phyloP scores from a whole-genome alignment of 35 echinoderm and acorn worm species.

The Eucidaris tribuloides region DNA sequence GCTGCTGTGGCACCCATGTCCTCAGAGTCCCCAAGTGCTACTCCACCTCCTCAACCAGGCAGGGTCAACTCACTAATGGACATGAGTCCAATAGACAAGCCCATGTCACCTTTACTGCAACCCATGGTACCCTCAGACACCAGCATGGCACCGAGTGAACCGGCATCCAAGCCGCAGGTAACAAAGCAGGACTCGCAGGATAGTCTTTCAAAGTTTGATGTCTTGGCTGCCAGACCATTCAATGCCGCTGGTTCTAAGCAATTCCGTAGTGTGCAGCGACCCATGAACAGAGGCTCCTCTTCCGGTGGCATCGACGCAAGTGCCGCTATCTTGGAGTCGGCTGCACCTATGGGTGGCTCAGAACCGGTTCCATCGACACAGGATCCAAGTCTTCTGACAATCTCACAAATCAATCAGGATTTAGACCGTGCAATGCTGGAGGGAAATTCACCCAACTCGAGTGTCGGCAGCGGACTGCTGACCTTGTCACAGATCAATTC shows the following conservation, averaged over 20 bases:
- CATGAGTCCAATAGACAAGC: slow-evolving; percentile 60
- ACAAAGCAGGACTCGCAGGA: slow-evolving; percentile 34
- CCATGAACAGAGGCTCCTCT: slow-evolving; percentile 27
- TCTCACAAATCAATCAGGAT: slow-evolving; percentile 66
- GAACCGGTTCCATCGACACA: neutral
- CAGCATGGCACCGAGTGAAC: neutral
- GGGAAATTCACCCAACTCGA: neutral
- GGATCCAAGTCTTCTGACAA: slow-evolving; percentile 44
- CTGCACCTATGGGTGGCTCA: slow-evolving; percentile 1
- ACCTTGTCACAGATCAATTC: slow-evolving; percentile 59
- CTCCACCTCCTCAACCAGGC: neutral
- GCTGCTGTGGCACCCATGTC: slow-evolving; percentile 11
- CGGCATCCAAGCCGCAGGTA: slow-evolving; percentile 15
- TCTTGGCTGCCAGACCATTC: slow-evolving; percentile 59
- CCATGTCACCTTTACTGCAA: slow-evolving; percentile 23
- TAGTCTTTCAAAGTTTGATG: slow-evolving; percentile 42
- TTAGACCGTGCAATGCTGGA: slow-evolving; percentile 62
- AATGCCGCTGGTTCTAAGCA: slow-evolving; percentile 5
- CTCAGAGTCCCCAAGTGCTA: neutral
- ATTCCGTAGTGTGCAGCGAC: slow-evolving; percentile 59
- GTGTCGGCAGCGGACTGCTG: slow-evolving; percentile 24
- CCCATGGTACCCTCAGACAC: slow-evolving; percentile 8
- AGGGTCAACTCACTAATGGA: slow-evolving; percentile 45
- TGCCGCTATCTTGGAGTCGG: neutral
- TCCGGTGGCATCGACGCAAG: slow-evolving; percentile 5